A percentile compares a stretch with the other conserved stretches of the same genome.
Evolutionary conservation across 2,888 invertebrate genomes (phyloP).

Genomic region (Apodemia mormo): DNA sequence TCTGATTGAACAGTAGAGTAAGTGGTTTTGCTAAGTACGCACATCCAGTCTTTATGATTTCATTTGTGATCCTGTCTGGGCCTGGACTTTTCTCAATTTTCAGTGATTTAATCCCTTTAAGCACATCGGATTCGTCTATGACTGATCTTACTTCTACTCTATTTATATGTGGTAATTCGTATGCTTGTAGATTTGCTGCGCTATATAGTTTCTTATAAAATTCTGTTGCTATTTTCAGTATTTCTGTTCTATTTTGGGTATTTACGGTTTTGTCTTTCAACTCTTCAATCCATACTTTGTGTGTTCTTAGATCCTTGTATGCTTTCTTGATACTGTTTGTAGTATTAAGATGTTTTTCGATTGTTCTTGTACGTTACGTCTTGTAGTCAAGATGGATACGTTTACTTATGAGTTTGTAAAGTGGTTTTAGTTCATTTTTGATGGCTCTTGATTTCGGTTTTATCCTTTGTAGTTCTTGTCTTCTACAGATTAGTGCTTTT

Average conservation of each 20-base stretch:
- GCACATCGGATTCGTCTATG: background rate
- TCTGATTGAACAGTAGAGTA: conserved; percentile 21
- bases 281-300: background rate
- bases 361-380: background rate
- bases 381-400: background rate
- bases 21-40: conserved; percentile 1
- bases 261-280: background rate
- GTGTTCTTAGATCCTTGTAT: background rate
- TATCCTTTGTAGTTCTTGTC: conserved; percentile 24
- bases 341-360: background rate
- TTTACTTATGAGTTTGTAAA: conserved; percentile 27
- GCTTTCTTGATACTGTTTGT: background rate
- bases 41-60: background rate
- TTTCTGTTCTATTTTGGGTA: too few relatives aligned
- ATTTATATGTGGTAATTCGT: background rate
- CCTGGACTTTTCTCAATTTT: background rate
- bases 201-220: background rate
- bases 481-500: conserved; percentile 23
- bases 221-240: background rate
- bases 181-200: background rate
- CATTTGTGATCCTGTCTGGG: background rate
- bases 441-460: conserved; percentile 29
- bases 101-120: background rate
- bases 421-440: conserved; percentile 30
- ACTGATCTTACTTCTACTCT: too few relatives aligned